A percentile compares a stretch with the other conserved stretches of the same genome.
These are phyloP conservation scores for Aphodius sticticus DNA, from an alignment of 2,888 invertebrate species.

Conservation along the genomic window DNA sequence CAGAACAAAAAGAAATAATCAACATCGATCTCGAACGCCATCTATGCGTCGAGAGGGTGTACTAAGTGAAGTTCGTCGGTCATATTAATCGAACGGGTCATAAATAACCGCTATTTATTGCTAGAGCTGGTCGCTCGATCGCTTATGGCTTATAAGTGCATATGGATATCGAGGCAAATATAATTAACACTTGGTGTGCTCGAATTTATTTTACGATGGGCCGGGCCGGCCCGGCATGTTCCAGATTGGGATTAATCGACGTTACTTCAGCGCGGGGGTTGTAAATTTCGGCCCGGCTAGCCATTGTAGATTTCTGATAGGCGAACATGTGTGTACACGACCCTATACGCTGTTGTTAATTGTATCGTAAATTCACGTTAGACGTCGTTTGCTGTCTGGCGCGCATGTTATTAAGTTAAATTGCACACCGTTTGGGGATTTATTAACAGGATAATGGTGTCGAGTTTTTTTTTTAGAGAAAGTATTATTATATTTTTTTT, in stretches of 20 bases:
- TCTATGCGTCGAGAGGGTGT: too few species aligned
- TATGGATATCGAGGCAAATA: too few species aligned
- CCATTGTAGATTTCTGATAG: background rate
- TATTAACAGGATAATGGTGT: background rate
- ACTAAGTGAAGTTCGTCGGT: too few species aligned
- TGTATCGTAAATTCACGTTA: background rate
- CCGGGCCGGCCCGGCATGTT: background rate
- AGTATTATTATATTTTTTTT: background rate
- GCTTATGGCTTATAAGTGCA: too few species aligned
- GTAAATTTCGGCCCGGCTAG: background rate
- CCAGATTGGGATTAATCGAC: too few species aligned
- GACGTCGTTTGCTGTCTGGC: background rate
- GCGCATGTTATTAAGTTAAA: background rate
- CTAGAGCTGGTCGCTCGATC: too few species aligned
- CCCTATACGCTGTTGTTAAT: background rate
- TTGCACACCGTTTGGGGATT: background rate
- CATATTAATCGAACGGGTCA: too few species aligned
- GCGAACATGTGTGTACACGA: background rate
- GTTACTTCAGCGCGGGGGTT: background rate
- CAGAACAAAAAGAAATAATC: too few species aligned
- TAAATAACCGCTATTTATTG: too few species aligned
- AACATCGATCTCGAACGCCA: too few species aligned
- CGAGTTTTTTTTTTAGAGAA: background rate
- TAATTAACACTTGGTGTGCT: background rate
- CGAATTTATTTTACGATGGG: background rate